phyloP scores from a whole-genome alignment of 2,797 vertebrate species.

The Mus spretus region DNA sequence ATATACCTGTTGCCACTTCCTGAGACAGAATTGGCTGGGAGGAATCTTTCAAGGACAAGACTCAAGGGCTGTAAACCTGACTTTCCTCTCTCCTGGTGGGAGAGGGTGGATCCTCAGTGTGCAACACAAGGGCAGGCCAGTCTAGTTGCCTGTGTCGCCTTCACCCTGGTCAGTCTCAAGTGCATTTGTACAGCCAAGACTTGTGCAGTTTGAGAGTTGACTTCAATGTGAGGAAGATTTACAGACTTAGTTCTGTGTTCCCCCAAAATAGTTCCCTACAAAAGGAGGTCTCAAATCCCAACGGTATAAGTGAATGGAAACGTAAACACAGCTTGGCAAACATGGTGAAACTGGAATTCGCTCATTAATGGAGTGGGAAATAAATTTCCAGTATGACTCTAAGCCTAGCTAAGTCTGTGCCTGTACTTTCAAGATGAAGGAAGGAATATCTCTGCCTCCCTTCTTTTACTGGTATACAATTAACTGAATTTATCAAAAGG shows the following conservation, averaged over 20 bases:
- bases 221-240: not conserved
- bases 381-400: not conserved
- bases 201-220: not conserved
- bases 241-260: not conserved
- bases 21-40: not conserved
- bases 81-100: not conserved
- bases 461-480: not conserved
- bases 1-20: not conserved
- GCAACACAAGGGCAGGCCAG: not conserved
- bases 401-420: not conserved
- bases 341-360: conserved; percentile 1
- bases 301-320: conserved; percentile 5
- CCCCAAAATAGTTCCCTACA: not conserved
- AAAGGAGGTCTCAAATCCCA: not conserved
- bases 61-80: not conserved
- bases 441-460: not conserved
- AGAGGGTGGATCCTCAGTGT: not conserved
- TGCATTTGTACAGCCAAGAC: not conserved
- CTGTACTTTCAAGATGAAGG: not conserved
- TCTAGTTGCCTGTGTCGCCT: not conserved
- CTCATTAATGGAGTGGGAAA: conserved; percentile 8
- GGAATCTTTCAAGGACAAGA: conserved; percentile 24
- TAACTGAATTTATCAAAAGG: not conserved
- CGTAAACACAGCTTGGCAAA: conserved; percentile 4
- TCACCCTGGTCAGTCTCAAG: not conserved